Conservation (phyloP, 2,113 vertebrate genomes). For the Hiodon alosoides region DNA sequence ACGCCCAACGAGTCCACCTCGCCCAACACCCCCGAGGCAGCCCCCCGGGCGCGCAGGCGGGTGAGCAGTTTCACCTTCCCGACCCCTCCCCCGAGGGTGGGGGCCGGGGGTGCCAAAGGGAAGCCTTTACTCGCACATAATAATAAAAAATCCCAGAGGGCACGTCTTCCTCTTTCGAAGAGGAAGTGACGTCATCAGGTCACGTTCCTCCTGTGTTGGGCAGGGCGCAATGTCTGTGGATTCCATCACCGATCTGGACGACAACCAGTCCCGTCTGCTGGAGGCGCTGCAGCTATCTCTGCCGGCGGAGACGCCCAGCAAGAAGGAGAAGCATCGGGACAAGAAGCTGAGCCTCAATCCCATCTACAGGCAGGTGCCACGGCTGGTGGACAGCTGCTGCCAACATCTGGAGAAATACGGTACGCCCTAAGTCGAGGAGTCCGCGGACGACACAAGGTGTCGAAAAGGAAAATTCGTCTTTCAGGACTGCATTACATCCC, state of each 20-base stretch:
- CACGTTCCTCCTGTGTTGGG: constrained; percentile 32
- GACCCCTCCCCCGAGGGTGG: neutral
- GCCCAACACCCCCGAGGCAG: constrained; percentile 72
- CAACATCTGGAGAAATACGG: constrained; percentile 92
- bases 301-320: constrained; percentile 78
- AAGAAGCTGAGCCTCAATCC: constrained; percentile 95
- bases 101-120: neutral
- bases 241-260: constrained; percentile 95
- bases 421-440: constrained; percentile 46
- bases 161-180: neutral
- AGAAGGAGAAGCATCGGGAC: constrained; percentile 83
- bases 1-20: constrained; percentile 80
- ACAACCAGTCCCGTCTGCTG: constrained; percentile 87
- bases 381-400: constrained; percentile 91
- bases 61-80: constrained; percentile 55
- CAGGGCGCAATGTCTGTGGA: constrained; percentile 98
- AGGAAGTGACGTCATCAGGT: constrained; percentile 14
- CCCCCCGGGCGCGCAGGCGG: constrained; percentile 74
- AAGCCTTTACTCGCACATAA: neutral
- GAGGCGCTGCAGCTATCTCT: constrained; percentile 95
- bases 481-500: too few species aligned
- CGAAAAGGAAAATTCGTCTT: too few species aligned
- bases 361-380: constrained; percentile 92
- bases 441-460: too few species aligned
- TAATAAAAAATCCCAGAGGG: neutral